Base-by-base conservation (phyloP, 2,888 invertebrate genomes). In the Rotaria magnacalcarata region DNA sequence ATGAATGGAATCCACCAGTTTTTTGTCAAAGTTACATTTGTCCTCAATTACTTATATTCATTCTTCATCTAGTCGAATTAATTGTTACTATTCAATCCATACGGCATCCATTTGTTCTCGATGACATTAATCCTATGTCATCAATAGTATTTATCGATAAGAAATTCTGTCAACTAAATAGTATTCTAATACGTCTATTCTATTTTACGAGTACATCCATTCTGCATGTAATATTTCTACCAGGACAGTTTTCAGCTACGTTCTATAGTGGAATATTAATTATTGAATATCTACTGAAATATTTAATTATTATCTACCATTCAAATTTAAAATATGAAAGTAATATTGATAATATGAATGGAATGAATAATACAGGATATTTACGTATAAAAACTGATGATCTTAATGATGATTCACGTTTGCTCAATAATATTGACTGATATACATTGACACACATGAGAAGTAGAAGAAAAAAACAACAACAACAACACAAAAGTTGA, bases 391-490 rank as follows among this genome's bases (percentile, higher is more conserved):
- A 67, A 67, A 67, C 19, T 67, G 67, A 67, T 34, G 67, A 67
- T 67, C 34, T 67, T 67, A 34, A 4, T 67, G 67, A 67, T 67
- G 67, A 67, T 67, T 34, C 34, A 41, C 67, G 67, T 34, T 67
- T 67, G 67, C 67, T 67, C 67, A 67, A 67, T 27, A 7, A 67
- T 67, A 67, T 34, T 67, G 34, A 67, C 67, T 67, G 34, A 67
- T 41, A 67, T 34, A 34, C 27, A 41, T 34, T 34, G 11, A 34
- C 27, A 67, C 67, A 67, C 67, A 16, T 34, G 34, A 34, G 34
- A 34, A 34, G 34, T 34, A 34, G 34, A 34, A 34, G 34, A 34
- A 50, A 11, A 50, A 50, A 50, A 5, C 19, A 34, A 67, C 34
- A 67, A 67, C 19, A 67, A 67, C 67, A 67, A 67, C 67, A 67